phyloP scores from a whole-genome alignment of 2,888 invertebrate genomes.

The Eustalomyia histrio region DNA sequence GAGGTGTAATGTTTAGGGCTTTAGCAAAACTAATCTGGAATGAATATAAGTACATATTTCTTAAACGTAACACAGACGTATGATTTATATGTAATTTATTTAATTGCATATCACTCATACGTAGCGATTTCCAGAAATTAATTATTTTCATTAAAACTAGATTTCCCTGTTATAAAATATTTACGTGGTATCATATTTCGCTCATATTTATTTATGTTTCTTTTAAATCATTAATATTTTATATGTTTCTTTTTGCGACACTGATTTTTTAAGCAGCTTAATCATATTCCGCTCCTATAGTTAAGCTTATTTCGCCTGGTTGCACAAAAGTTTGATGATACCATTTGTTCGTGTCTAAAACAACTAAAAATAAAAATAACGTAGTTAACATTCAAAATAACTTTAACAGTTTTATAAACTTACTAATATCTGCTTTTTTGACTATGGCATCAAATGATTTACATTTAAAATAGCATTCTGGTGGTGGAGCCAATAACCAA shows the following conservation, averaged over 20 bases:
- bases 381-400: too few species aligned
- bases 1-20: too few species aligned
- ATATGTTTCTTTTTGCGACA: background rate
- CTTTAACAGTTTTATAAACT: conserved; percentile 68
- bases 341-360: conserved; percentile 97
- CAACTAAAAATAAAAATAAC: conserved; percentile 85
- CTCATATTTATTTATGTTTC: background rate
- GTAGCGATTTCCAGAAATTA: too few species aligned
- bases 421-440: conserved; percentile 93
- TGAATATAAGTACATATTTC: too few species aligned
- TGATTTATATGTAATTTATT: too few species aligned
- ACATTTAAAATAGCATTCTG: conserved; percentile 93
- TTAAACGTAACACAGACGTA: too few species aligned
- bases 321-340: conserved; percentile 94
- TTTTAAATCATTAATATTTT: background rate
- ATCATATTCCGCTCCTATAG: conserved; percentile 97
- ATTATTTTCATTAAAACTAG: too few species aligned
- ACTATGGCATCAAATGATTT: conserved; percentile 82
- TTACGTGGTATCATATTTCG: background rate
- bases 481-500: conserved; percentile 95
- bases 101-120: too few species aligned
- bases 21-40: too few species aligned
- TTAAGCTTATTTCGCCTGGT: conserved; percentile 94
- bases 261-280: conserved; percentile 78
- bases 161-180: too few species aligned